Base-by-base conservation (phyloP, 2,797 vertebrate genomes). In the Oreortyx pictus region DNA sequence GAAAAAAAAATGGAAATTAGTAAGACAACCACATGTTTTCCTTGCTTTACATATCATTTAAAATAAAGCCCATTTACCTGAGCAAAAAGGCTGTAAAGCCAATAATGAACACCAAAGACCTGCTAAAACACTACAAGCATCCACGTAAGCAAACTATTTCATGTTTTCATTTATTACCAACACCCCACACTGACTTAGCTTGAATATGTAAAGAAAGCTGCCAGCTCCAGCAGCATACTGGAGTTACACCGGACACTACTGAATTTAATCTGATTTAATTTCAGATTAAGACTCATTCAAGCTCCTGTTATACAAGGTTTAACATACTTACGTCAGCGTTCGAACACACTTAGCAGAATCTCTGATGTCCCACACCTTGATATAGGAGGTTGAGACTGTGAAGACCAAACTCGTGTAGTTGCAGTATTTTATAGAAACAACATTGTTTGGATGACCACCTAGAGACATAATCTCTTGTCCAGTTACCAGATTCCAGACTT, bases 381-480 rank as follows among this genome's bases (percentile, higher is more conserved):
- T 98, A 93, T 99, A 99, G 94, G 98, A 98, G 27, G 98, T 99
- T 77, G 99, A 99, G 72, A 99, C 98, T 2, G 98, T 99, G 97
- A 99, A 99, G 86, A 99, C 99, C 24, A 99, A 97, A 92, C 99
- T 99, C 59, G 99, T 98, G 75, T 98, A 98, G 91, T 98, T 98
- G 44, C 98, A 98, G 71, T 99, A 99, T 88, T 98, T 98, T 94
- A 99, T 97, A 54, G 99, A 99, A 76, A 98, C 98, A 1, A 99
- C 99, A 6, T 99, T 99, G 97, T 99, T 99, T 82, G 98, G 99
- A 93, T 99, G 99, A 88, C 98, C 98, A 8, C 98, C 98, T 22
- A 99, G 97, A 76, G 99, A 99, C 99, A 99, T 99, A 88, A 99
- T 99, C 97, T 99, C 99, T 95, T 99, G 99, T 81, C 99, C 99